Percentiles rank a stretch among this genome's conserved stretches.
phyloP scores from a whole-genome alignment of 2,888 invertebrate species.

The Dione juno region DNA sequence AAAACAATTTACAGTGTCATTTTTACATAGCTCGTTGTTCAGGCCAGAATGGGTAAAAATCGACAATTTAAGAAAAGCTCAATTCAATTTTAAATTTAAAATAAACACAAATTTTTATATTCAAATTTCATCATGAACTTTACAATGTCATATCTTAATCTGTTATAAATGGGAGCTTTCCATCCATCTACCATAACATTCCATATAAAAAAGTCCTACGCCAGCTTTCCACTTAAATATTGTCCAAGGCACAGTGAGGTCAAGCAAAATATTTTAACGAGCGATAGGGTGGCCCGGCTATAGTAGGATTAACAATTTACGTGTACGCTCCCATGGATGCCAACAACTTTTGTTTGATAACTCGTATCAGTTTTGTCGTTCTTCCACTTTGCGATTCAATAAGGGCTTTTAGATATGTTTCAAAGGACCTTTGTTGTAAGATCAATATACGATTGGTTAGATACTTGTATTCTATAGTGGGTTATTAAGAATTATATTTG shows the following conservation, averaged over 20 bases:
- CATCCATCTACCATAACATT: neutral
- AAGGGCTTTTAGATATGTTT: conserved; percentile 39
- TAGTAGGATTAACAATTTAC: conserved; percentile 45
- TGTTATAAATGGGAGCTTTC: neutral
- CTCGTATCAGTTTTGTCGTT: conserved; percentile 41
- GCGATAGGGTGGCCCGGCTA: conserved; percentile 34
- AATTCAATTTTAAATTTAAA: neutral
- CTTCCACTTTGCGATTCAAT: conserved; percentile 51
- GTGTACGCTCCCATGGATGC: conserved; percentile 40
- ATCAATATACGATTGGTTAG: neutral
- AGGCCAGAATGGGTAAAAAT: neutral
- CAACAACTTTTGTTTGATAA: conserved; percentile 49
- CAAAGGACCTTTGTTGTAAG: conserved; percentile 6
- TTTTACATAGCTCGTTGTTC: too few relatives aligned
- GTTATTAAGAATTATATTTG: neutral
- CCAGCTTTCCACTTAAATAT: conserved; percentile 17
- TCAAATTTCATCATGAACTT: neutral
- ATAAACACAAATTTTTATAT: neutral
- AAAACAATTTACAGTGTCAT: too few relatives aligned
- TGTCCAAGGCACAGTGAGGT: conserved; percentile 45
- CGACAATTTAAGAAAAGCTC: neutral
- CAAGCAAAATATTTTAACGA: conserved; percentile 53
- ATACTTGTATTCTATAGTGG: neutral
- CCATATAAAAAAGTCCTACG: conserved; percentile 1
- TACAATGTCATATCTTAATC: neutral